Evolutionary conservation across 2,113 vertebrate genomes (phyloP).

Genomic region (Spermophilus dauricus): DNA sequence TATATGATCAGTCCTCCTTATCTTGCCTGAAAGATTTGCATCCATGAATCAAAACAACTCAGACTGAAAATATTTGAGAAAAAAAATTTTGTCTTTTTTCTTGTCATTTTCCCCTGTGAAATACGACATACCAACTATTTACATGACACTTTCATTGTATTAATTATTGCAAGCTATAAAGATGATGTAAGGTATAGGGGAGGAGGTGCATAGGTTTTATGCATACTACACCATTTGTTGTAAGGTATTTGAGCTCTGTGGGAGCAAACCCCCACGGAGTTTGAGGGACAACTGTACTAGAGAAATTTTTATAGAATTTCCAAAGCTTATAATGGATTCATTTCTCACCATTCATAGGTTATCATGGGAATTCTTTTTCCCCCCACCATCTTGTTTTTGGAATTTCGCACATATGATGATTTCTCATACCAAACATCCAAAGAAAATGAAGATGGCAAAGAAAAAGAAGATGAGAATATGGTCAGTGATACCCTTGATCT

Average conservation of each 20-base stretch:
- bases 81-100: not conserved
- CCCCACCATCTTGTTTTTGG: conserved; percentile 95
- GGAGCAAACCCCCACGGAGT: not conserved
- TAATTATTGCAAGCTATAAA: not conserved
- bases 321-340: not conserved
- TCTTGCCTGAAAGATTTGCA: not conserved
- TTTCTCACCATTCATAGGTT: conserved; percentile 89
- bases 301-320: not conserved
- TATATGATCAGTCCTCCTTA: too few relatives aligned
- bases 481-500: conserved; percentile 84
- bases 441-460: conserved; percentile 92
- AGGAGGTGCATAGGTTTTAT: not conserved
- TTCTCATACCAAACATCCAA: conserved; percentile 91
- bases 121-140: not conserved
- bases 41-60: not conserved
- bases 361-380: conserved; percentile 97
- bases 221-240: not conserved
- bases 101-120: not conserved
- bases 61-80: not conserved
- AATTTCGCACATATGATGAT: conserved; percentile 95
- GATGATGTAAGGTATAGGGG: not conserved
- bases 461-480: conserved; percentile 94
- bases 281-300: not conserved
- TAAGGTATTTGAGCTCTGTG: not conserved
- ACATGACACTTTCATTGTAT: not conserved